Evolutionary conservation across 2,797 vertebrate species (phyloP).

Genomic region (Podarcis siculus): DNA sequence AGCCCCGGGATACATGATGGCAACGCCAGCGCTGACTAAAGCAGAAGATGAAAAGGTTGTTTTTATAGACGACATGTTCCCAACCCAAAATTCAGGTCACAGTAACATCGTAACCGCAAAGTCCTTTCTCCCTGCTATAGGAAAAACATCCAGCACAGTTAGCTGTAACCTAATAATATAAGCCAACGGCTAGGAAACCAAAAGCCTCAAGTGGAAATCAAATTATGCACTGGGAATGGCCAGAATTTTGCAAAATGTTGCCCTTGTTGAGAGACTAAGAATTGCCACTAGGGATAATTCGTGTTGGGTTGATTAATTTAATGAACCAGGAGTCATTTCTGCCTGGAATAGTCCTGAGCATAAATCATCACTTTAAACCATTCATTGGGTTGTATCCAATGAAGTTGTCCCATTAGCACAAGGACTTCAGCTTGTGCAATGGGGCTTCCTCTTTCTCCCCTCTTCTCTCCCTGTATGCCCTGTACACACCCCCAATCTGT

Average conservation of each 20-base stretch:
- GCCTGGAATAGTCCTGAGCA: neutral
- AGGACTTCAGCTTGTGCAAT: too few relatives aligned
- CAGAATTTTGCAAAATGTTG: constrained; percentile 10
- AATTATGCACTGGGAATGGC: constrained; percentile 9
- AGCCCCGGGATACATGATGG: constrained; percentile 10
- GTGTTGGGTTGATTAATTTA: constrained; percentile 5
- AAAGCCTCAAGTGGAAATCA: constrained; percentile 41
- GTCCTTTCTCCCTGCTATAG: constrained; percentile 30
- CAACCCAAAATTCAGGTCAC: constrained; percentile 40
- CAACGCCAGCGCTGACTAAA: constrained; percentile 22
- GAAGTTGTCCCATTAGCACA: too few relatives aligned
- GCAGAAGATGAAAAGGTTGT: constrained; percentile 38
- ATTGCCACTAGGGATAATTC: neutral
- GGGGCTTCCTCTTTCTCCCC: too few relatives aligned
- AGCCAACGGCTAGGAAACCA: constrained; percentile 29
- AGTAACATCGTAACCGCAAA: constrained; percentile 32
- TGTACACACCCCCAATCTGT: too few relatives aligned
- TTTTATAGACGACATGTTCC: constrained; percentile 38
- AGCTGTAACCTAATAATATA: constrained; percentile 36
- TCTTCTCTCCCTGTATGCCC: too few relatives aligned
- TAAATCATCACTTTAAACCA: neutral
- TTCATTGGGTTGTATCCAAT: too few relatives aligned
- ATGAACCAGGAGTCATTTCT: neutral
- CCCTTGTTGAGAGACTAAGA: neutral
- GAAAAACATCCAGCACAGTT: constrained; percentile 33